Evolutionary conservation across 92 coral and sea anemone genomes (phyloP), one percentile per base, ranked within the genome.

Genomic region (Siderastrea radians): DNA sequence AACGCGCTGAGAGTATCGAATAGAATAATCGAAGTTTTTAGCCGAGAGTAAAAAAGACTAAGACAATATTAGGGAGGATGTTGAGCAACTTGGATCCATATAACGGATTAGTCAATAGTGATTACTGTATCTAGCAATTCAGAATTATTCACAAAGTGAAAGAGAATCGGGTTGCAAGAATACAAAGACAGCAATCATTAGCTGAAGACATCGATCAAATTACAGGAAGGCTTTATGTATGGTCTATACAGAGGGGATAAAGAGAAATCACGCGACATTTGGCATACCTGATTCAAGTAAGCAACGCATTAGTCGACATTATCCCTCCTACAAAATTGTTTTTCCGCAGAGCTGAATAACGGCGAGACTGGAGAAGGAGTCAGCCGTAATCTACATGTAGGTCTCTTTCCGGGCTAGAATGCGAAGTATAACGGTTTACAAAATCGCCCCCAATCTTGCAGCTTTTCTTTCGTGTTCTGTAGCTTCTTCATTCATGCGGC

Each of bases 251-350:
- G 14, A 69, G 16, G 15, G 6, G 6, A 70, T 2, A 5, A 1
- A 13, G 1, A 14, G 19, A 46, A 48, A 61, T 43, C 43, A 69
- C 66, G 70, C 78, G 47, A 76, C 49, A 11, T 68, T 44, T n/a
- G 38, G 1, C 54, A 63, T 61, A 98, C 99, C 98, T 98, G 99
- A 81, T 98, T 98, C 78, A 98, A 83, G 67, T 92, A 98, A 3
- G 99, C 97, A 48, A 98, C 84, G 53, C 98, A 94, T 70, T 98
- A 98, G 47, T 98, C 99, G 16, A 98, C 87, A 72, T 98, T 96
- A 75, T 96, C 98, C 52, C 98, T 86, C 55, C 90, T 81, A 74
- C 99, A 98, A 67, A 98, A 98, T 59, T 89, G 92, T 80, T 96
- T 98, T 69, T 98, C 99, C 17, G 91, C 77, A 48, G 93, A 72